These are phyloP conservation scores for Metopolophium dirhodum DNA, from an alignment of 1,140 invertebrate genomes.

Conservation along the genomic window DNA sequence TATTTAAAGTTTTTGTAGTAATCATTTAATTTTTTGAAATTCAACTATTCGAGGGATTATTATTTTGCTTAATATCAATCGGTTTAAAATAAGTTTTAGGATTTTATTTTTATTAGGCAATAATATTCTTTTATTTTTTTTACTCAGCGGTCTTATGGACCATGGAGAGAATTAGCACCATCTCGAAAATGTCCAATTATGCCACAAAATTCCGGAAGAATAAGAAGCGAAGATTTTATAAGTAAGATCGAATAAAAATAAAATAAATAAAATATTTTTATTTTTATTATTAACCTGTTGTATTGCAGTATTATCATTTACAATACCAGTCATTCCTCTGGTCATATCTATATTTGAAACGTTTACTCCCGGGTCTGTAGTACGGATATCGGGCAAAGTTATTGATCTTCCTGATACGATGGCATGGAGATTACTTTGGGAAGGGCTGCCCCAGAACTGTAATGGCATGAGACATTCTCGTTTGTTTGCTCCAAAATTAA, in stretches of 20 bases:
- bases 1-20: neutral
- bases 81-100: neutral
- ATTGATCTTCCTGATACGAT: slow-evolving; percentile 28
- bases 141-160: slow-evolving; percentile 84
- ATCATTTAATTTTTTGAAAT: neutral
- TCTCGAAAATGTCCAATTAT: slow-evolving; percentile 75
- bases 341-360: slow-evolving; percentile 85
- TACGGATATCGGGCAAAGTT: slow-evolving; percentile 72
- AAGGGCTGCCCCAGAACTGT: slow-evolving; percentile 71
- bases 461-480: slow-evolving; percentile 67
- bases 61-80: neutral
- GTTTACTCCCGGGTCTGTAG: slow-evolving; percentile 86
- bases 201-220: slow-evolving; percentile 73
- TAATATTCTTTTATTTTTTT: neutral
- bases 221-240: slow-evolving; percentile 84
- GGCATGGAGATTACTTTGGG: slow-evolving; percentile 83
- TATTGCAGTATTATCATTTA: slow-evolving; percentile 74
- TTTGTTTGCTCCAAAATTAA: slow-evolving; percentile 78
- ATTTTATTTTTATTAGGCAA: too few relatives aligned
- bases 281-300: neutral
- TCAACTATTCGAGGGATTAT: neutral
- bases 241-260: slow-evolving; percentile 66
- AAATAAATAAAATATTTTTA: neutral
- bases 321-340: slow-evolving; percentile 76
- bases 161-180: slow-evolving; percentile 84